Base-by-base conservation (phyloP, 1,140 invertebrate genomes). In the Eriocheir sinensis region DNA sequence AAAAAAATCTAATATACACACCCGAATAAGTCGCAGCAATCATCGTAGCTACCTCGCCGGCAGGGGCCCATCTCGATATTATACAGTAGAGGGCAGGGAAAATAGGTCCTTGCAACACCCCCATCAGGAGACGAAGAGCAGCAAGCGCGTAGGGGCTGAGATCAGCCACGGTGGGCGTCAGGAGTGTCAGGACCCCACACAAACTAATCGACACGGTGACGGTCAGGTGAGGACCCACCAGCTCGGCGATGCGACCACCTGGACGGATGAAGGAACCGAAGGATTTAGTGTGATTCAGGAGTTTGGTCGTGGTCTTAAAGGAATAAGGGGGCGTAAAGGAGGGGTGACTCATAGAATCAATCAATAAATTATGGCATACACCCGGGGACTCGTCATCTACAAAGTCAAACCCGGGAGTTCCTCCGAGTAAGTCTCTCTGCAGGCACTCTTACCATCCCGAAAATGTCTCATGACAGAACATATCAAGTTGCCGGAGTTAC, bases 61-160 rank as follows among this genome's bases (percentile, higher is more conserved):
- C 81, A 0, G 21, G 85, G 9, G 92, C 30, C 92, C 92, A 93
- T 30, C 92, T 88, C 48, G 83, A 44, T 21, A 93, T 27, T 44
- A 93, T 53, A 48, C 48, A 60, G 92, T 89, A 93, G 34, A 93
- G 44, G 34, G 83, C 85, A n/a, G 85, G 92, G 81, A n/a, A n/a
- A 48, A 36, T 44, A 17, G 92, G 92, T 12, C 92, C 92, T 32
- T 93, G 92, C 21, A 86, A 12, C 48, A 93, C 2, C 8, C 92
- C 92, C 81, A 93, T 88, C 53, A 89, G 3, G 17, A 93, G 36
- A 0, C 92, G 34, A 12, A 89, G 44, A 6, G 9, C 85, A 1
- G 92, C 92, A 30, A 93, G 92, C 3, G 53, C 92, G 0, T 53
- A 27, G 2, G 92, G 92, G 53, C 88, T 81, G 6, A 93, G 15